Evolutionary conservation across 2,113 vertebrate genomes (phyloP), one percentile per base, ranked within the genome.

Genomic region (Toxotes jaculatrix): DNA sequence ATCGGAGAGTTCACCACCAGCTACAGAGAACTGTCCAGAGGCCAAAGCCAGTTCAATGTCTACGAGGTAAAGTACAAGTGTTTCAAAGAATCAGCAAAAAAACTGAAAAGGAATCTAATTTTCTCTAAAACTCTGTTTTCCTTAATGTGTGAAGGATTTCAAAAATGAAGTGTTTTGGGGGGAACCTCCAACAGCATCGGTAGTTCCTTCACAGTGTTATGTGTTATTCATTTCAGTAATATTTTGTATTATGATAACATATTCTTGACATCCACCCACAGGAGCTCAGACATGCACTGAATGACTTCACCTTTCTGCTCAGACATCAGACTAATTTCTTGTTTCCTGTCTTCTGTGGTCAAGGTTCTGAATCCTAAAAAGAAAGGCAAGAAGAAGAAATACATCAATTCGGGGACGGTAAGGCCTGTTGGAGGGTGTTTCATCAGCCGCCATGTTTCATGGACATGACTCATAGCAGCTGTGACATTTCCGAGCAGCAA

Each of bases 351-450:
- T 84, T 32, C 60, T 68, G 12, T 27, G 61, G 36, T 81, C 51
- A 68, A 99, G 98, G 98, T 99, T 67, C 92, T 98, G 82, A 98
- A 99, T 93, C 98, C 97, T 5, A 96, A 97, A 91, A 99, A 99
- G 94, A 99, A 98, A 93, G 97, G 97, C 90, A 98, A 97, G 95
- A 99, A 99, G 95, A 99, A 98, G 95, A 99, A 98, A 95, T 99
- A 99, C 0, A 80, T 98, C 81, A 99, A 99, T 82, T 99, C 98
- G 0, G 98, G 98, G 80, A 99, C 97, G 0, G 98, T 99, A 94
- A 96, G 97, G 94, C 56, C 42, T 23, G 21, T 32, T 7, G 7
- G 5, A 42, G 36, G 13, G 60, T 34, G 1, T 74, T 60, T 55
- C 9, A 70, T 64, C 34, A 77, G n/a, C 68, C 49, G n/a, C 76